These are phyloP conservation scores for Threskiornis aethiopicus DNA, from an alignment of 2,797 vertebrate species.

Conservation along the genomic window DNA sequence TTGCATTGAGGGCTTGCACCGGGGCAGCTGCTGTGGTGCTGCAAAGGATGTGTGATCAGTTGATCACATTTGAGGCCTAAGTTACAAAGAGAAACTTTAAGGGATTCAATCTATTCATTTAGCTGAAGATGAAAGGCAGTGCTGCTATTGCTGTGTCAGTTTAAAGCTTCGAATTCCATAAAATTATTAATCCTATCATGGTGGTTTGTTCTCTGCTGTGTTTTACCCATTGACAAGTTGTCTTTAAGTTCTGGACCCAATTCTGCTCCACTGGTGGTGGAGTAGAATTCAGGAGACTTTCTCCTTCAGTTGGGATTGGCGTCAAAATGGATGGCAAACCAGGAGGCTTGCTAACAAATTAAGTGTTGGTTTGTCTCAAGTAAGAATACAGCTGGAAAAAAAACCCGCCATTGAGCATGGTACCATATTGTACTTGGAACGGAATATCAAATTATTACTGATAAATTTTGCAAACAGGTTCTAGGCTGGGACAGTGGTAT, in stretches of 20 bases:
- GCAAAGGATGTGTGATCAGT: background rate
- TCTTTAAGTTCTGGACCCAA: background rate
- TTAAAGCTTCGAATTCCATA: background rate
- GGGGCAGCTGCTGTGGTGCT: background rate
- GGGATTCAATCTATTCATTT: background rate
- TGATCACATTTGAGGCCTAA: background rate
- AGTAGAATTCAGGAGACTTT: background rate
- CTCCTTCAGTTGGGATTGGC: background rate
- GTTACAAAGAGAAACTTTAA: background rate
- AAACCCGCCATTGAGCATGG: fast-evolving
- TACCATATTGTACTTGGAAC: background rate
- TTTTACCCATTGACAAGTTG: background rate
- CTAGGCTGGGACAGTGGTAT: background rate
- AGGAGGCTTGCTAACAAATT: background rate
- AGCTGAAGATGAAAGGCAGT: background rate
- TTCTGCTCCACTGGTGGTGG: background rate
- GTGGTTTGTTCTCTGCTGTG: background rate
- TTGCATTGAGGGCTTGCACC: background rate
- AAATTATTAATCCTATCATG: background rate
- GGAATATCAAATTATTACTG: background rate
- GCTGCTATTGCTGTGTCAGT: background rate
- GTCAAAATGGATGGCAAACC: background rate
- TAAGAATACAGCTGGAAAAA: background rate
- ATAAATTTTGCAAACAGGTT: background rate
- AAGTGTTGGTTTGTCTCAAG: background rate